Evolutionary conservation across 2,797 vertebrate species (phyloP).

Genomic region (Pitangus sulphuratus): DNA sequence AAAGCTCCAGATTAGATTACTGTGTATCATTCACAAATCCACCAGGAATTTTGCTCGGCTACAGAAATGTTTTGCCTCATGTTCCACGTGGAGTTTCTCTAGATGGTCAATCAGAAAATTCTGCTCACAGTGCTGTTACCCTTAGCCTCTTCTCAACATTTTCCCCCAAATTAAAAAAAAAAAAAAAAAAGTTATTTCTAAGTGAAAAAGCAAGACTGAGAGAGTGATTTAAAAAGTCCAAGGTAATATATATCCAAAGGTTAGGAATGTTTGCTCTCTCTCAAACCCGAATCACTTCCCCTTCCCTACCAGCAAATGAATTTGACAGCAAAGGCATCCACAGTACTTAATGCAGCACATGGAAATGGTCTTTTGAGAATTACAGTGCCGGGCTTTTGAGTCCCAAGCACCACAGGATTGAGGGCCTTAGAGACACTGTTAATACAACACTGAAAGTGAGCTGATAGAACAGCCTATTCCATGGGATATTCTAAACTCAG

Average conservation of each 20-base stretch:
- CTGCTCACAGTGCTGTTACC: not conserved
- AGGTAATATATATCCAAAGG: not conserved
- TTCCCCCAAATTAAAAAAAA: not conserved
- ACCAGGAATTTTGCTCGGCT: not conserved
- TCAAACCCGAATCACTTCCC: not conserved
- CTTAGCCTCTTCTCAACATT: not conserved
- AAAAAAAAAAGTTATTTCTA: not conserved
- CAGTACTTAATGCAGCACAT: not conserved
- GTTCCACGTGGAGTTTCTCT: not conserved
- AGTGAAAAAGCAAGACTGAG: not conserved
- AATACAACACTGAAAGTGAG: not conserved
- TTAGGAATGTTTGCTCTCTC: not conserved
- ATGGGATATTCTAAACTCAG: not conserved
- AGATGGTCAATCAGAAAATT: not conserved
- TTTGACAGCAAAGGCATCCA: not conserved
- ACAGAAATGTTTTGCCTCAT: not conserved
- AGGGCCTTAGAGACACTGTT: not conserved
- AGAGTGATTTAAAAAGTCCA: not conserved
- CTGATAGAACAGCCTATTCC: not conserved
- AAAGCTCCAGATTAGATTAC: not conserved
- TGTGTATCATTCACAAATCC: not conserved
- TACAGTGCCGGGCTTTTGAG: not conserved
- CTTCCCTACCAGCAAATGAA: not conserved
- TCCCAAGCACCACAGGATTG: not conserved
- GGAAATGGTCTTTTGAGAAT: not conserved